Percentiles rank a stretch among this genome's conserved stretches.
These are phyloP conservation scores for Leuctra nigra DNA, from an alignment of 2,888 invertebrate species.

Conservation along the genomic window DNA sequence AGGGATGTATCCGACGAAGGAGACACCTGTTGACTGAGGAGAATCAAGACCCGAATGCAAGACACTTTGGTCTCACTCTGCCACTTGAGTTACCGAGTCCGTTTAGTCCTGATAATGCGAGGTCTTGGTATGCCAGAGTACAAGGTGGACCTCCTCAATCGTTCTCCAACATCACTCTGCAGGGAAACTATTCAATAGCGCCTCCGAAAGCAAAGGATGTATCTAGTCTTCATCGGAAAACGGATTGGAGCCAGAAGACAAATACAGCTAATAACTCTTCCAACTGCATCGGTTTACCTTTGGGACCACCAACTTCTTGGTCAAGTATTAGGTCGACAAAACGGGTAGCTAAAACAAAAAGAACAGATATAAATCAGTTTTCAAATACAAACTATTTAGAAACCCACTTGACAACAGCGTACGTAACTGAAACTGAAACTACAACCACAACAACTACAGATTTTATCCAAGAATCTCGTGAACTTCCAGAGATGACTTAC, in stretches of 20 bases:
- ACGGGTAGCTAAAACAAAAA: not conserved
- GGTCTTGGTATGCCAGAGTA: not conserved
- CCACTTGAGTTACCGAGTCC: conserved; percentile 40
- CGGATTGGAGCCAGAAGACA: not conserved
- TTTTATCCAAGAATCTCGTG: not conserved
- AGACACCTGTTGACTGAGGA: not conserved
- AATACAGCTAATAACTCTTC: not conserved
- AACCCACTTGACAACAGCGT: not conserved
- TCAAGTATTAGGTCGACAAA: not conserved
- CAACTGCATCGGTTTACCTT: not conserved
- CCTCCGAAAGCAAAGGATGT: not conserved
- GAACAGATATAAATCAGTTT: not conserved
- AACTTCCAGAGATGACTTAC: not conserved
- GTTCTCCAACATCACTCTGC: not conserved
- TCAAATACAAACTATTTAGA: not conserved
- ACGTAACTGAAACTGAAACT: not conserved
- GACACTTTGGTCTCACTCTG: conserved; percentile 34
- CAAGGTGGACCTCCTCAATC: not conserved
- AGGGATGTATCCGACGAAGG: conserved; percentile 25
- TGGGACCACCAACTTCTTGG: not conserved
- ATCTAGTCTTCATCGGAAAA: conserved; percentile 3
- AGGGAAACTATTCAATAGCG: not conserved
- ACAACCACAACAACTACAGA: not conserved
- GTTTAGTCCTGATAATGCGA: conserved; percentile 25
- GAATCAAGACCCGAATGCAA: not conserved